phyloP scores from a whole-genome alignment of 2,888 invertebrate genomes.

The Tanytarsus gracilentus region DNA sequence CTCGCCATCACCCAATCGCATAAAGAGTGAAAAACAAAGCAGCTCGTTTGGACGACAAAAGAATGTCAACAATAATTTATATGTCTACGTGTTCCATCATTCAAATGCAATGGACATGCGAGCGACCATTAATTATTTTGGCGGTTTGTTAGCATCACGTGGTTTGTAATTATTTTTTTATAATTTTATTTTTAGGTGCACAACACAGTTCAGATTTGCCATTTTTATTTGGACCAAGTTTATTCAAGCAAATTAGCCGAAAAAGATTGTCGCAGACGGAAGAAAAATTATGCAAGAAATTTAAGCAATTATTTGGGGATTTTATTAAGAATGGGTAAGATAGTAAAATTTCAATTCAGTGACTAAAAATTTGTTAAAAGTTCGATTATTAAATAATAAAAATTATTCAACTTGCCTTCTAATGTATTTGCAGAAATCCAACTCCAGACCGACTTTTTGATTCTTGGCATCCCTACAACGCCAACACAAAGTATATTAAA shows the following conservation, averaged over 20 bases:
- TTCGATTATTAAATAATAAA: too few relatives aligned
- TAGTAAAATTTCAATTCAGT: constrained; percentile 18
- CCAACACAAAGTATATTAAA: constrained; percentile 38
- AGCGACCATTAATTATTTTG: constrained; percentile 41
- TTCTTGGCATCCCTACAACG: constrained; percentile 53
- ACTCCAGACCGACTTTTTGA: constrained; percentile 46
- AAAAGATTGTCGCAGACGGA: constrained; percentile 53
- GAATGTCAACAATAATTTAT: constrained; percentile 32
- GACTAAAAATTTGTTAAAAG: not conserved
- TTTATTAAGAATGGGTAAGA: constrained; percentile 48
- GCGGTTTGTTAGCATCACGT: constrained; percentile 29
- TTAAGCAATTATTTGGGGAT: constrained; percentile 47
- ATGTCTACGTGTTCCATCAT: constrained; percentile 41
- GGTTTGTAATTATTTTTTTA: not conserved
- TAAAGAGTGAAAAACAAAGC: constrained; percentile 9
- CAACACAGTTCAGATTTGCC: constrained; percentile 58
- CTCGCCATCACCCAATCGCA: not conserved
- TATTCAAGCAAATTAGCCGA: constrained; percentile 57
- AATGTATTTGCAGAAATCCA: constrained; percentile 46
- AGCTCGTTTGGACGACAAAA: constrained; percentile 7
- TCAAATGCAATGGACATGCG: constrained; percentile 42
- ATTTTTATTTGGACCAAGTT: constrained; percentile 54
- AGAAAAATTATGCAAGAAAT: constrained; percentile 47
- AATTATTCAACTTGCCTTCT: constrained; percentile 1
- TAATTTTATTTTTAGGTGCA: constrained; percentile 44